phyloP scores from a whole-genome alignment of 2,888 invertebrate genomes.

The Bimastos eiseni region DNA sequence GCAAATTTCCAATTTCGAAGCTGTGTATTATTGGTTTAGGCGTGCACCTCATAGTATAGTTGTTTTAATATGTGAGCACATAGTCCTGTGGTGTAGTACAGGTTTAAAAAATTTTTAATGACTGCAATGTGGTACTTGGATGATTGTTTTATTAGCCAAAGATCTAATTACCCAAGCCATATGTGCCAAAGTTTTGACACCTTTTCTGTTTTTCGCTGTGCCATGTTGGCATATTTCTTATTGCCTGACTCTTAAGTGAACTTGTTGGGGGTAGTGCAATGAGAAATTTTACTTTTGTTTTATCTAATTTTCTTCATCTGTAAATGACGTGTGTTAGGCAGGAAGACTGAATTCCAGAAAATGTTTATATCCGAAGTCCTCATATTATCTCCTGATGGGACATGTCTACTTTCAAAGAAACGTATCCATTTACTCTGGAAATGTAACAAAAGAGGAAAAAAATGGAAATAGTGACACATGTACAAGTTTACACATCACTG shows the following conservation, averaged over 20 bases:
- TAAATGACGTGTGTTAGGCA: background rate
- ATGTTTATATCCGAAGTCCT: conserved; percentile 14
- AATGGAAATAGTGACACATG: background rate
- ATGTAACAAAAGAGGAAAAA: background rate
- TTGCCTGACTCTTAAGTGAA: background rate
- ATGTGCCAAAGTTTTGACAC: background rate
- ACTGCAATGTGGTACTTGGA: background rate
- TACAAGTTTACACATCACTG: too few species aligned
- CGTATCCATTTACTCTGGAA: background rate
- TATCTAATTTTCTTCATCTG: background rate
- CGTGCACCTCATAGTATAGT: too few species aligned
- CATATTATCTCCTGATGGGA: conserved; percentile 23
- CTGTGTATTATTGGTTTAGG: too few species aligned
- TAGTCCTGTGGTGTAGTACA: too few species aligned
- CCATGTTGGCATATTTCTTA: background rate
- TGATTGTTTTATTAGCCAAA: background rate
- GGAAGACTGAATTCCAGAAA: background rate
- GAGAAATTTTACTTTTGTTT: background rate
- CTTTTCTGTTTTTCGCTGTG: background rate
- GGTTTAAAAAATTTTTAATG: too few species aligned
- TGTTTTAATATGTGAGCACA: too few species aligned
- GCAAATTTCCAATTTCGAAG: too few species aligned
- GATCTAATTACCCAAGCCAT: background rate
- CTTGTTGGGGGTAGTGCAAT: background rate
- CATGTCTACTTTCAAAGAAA: conserved; percentile 7